Evolutionary conservation across 2,888 invertebrate species (phyloP).

Genomic region (Ectemnius lituratus): DNA sequence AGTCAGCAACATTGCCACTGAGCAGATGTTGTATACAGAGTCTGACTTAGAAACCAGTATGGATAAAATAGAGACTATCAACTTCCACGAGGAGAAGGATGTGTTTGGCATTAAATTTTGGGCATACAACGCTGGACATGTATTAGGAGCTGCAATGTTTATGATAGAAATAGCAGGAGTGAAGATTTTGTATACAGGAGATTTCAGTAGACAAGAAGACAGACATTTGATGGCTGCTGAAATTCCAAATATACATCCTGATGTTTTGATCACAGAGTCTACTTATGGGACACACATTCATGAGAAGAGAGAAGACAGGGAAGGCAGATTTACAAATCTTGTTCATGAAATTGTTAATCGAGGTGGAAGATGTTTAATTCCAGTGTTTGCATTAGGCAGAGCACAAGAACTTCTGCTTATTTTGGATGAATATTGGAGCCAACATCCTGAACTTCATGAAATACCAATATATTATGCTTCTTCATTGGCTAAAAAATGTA

Average conservation of each 20-base stretch:
- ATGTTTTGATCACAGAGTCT: conserved; percentile 98
- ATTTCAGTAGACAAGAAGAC: conserved; percentile 99
- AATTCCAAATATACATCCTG: conserved; percentile 96
- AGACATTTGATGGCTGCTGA: conserved; percentile 99
- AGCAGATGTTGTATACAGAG: conserved; percentile 98
- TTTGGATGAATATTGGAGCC: conserved; percentile 97
- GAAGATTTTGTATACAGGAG: conserved; percentile 96
- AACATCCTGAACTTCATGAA: conserved; percentile 97
- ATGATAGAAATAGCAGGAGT: conserved; percentile 99
- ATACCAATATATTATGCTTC: conserved; percentile 99
- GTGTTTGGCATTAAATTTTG: conserved; percentile 98
- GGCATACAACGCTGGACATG: conserved; percentile 99
- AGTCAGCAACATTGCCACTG: conserved; percentile 98
- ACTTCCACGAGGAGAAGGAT: conserved; percentile 98
- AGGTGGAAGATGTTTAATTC: conserved; percentile 98
- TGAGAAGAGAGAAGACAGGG: conserved; percentile 98
- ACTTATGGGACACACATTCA: conserved; percentile 99
- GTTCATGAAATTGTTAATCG: conserved; percentile 97
- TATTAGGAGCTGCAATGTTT: conserved; percentile 99
- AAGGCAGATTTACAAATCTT: conserved; percentile 93
- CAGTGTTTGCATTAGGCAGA: conserved; percentile 98
- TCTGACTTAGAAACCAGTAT: conserved; percentile 97
- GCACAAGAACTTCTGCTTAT: conserved; percentile 97
- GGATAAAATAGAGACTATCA: conserved; percentile 99
- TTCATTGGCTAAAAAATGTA: conserved; percentile 99